Percentiles rank a stretch among this genome's conserved stretches.
Conservation (phyloP, 2,113 vertebrate genomes). For the Malaclemys terrapin region DNA sequence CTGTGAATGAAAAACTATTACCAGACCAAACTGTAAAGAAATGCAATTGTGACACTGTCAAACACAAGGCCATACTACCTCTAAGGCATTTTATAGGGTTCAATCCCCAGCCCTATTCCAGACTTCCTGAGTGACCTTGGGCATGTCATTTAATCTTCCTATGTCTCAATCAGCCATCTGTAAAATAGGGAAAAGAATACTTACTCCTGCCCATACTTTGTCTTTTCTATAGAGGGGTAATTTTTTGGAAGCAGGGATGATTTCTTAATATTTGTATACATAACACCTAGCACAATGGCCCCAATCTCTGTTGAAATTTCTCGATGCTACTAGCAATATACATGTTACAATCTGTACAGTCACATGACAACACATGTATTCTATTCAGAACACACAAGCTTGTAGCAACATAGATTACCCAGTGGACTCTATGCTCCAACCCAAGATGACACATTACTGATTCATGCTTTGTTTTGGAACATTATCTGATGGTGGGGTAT, state of each 20-base stretch:
- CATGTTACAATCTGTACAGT: neutral
- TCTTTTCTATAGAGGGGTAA: neutral
- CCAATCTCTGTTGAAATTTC: neutral
- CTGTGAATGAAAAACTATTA: neutral
- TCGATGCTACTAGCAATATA: neutral
- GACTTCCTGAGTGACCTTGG: neutral
- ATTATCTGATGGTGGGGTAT: neutral
- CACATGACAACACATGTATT: neutral
- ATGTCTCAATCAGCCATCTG: neutral
- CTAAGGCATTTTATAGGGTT: neutral
- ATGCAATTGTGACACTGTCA: neutral
- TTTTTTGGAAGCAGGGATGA: neutral
- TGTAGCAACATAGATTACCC: neutral
- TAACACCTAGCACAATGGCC: neutral
- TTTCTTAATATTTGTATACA: neutral
- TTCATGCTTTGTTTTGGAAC: neutral
- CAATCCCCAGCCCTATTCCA: neutral
- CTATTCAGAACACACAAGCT: neutral
- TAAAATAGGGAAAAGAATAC: neutral
- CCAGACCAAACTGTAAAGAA: neutral
- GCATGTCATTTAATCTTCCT: neutral
- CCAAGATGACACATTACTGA: rapidly evolving
- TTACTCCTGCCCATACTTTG: neutral
- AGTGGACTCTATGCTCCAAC: rapidly evolving
- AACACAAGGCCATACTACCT: no score